Base-by-base conservation (phyloP, 2,888 invertebrate genomes). In the Pseudanteris insignis region DNA sequence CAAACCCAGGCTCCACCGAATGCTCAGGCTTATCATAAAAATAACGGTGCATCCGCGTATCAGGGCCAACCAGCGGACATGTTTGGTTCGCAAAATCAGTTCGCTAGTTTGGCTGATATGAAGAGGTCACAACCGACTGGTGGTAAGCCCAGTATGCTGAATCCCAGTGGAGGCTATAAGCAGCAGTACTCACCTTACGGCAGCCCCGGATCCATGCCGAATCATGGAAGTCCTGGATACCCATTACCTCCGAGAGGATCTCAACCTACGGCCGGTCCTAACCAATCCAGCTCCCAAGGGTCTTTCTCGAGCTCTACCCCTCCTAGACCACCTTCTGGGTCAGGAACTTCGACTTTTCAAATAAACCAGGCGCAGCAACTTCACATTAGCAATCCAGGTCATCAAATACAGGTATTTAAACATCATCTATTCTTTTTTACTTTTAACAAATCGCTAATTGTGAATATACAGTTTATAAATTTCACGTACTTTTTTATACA, bases 331-430 rank as follows among this genome's bases (percentile, higher is more conserved):
- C 81, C 85, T 0, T 83, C 84, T 0, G 84, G 84, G 36, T 81
- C 84, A 1, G 78, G 79, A n/a, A 83, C 85, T 6, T 82, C 87
- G 21, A 86, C 86, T 26, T 81, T 92, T 66, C 92, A 93, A 80
- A 91, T 94, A 83, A 90, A 90, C 75, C 93, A 93, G 80, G 90
- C 91, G 48, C 92, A 92, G 78, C 92, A 93, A 79, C 81, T 94
- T 79, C 93, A 94, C 80, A 90, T 94, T 70, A 87, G 85, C 68
- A 93, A 93, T 76, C 89, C 90, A 37, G 87, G 87, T 28, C 90
- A 90, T 77, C 89, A 89, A 72, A 87, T 92, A 69, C 92, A 92
- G 87, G 92, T 92, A 18, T 18, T 18, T n/a, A n/a, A n/a, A n/a
- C n/a, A n/a, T n/a, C n/a, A n/a, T n/a, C n/a, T n/a, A n/a, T n/a